These are phyloP conservation scores for Gortyna flavago DNA, from an alignment of 2,888 invertebrate species.

Conservation along the genomic window DNA sequence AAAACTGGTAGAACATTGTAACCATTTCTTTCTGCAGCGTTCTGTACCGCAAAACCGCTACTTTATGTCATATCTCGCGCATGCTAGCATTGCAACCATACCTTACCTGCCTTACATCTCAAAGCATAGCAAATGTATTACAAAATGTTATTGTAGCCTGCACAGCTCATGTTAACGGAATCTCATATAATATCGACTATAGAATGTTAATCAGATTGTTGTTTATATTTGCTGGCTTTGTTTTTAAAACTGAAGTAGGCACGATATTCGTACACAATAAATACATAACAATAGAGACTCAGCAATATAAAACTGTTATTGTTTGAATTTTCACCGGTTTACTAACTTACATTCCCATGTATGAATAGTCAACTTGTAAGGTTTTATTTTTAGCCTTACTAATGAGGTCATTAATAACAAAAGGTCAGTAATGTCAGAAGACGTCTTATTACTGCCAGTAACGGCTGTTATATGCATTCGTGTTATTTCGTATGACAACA, in stretches of 20 bases:
- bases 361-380: not conserved
- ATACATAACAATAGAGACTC: not conserved
- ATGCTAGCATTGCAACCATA: not conserved
- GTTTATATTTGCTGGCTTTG: slow-evolving; percentile 12
- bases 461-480: not conserved
- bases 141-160: slow-evolving; percentile 29
- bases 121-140: slow-evolving; percentile 31
- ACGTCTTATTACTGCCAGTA: not conserved
- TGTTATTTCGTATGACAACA: not conserved
- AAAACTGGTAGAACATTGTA: not conserved
- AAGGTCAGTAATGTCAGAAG: no score
- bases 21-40: no score
- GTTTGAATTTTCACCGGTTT: slow-evolving; percentile 14
- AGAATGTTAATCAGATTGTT: slow-evolving; percentile 4
- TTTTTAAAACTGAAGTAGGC: slow-evolving; percentile 12
- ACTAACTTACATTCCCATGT: not conserved
- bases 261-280: not conserved
- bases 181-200: not conserved
- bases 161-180: slow-evolving; percentile 8
- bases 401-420: not conserved
- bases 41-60: not conserved
- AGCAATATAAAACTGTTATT: not conserved
- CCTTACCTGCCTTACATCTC: not conserved
- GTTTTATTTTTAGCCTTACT: not conserved
- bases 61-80: not conserved